Percentiles rank a stretch among this genome's conserved stretches.
Evolutionary conservation across 2,113 vertebrate genomes (phyloP).

Genomic region (Natator depressus): DNA sequence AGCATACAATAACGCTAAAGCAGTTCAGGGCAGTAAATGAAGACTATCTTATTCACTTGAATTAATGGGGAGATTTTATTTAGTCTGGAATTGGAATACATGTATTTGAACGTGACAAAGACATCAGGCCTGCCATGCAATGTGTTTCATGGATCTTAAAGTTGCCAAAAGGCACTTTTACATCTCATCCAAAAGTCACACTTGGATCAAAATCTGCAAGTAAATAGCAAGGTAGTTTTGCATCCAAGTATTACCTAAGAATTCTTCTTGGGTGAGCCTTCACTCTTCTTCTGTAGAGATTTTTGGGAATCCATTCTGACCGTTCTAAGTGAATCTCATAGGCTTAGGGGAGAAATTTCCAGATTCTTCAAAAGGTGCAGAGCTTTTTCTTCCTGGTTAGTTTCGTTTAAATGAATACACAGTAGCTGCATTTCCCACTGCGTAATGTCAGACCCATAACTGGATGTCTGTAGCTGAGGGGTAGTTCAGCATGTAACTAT

Average conservation of each 20-base stretch:
- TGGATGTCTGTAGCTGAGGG: rapidly evolving
- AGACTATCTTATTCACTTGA: not conserved
- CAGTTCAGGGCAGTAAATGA: not conserved
- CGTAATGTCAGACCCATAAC: not conserved
- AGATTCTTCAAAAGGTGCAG: not conserved
- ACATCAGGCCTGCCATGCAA: rapidly evolving
- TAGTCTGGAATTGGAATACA: not conserved
- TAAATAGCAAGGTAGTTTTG: not conserved
- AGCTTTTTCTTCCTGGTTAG: not conserved
- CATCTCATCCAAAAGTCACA: not conserved
- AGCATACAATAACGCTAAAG: not conserved
- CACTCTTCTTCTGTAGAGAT: not conserved
- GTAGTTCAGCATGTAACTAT: not conserved
- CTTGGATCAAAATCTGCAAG: not conserved
- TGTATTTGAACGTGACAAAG: not conserved
- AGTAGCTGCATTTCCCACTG: not conserved
- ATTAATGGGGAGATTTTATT: rapidly evolving
- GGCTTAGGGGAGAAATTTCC: not conserved
- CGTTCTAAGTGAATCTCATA: not conserved
- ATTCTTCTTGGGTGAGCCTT: not conserved
- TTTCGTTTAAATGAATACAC: not conserved
- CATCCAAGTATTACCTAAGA: not conserved
- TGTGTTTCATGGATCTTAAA: not conserved
- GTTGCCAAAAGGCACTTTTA: not conserved
- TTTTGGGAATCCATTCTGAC: not conserved